phyloP scores from a whole-genome alignment of 2,888 invertebrate species.

The Laspeyria flexula region DNA sequence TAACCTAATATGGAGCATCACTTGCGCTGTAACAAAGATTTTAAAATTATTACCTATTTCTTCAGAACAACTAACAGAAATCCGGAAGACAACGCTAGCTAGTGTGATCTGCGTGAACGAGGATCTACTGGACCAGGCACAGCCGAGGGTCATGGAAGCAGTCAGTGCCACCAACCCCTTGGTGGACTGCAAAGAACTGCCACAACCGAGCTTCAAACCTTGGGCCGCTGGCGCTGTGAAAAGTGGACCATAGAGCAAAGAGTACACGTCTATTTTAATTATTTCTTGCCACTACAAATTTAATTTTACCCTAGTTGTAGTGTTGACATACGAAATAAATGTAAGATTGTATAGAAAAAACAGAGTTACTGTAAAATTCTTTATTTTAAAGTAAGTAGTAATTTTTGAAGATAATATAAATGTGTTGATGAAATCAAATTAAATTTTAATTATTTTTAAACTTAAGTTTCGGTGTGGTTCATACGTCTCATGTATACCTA shows the following conservation, averaged over 20 bases:
- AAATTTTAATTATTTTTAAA: neutral
- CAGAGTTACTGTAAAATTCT: neutral
- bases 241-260: too few relatives aligned
- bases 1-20: too few relatives aligned
- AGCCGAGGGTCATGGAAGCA: conserved; percentile 90
- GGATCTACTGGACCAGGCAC: conserved; percentile 87
- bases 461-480: neutral
- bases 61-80: conserved; percentile 91
- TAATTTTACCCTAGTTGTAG: too few relatives aligned
- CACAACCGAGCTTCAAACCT: conserved; percentile 81
- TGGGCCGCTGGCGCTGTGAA: too few relatives aligned
- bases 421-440: neutral
- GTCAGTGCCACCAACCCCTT: conserved; percentile 85
- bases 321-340: neutral
- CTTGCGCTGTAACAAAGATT: too few relatives aligned
- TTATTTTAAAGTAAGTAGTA: neutral
- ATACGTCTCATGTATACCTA: too few relatives aligned
- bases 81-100: conserved; percentile 91
- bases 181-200: conserved; percentile 88
- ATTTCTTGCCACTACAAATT: too few relatives aligned
- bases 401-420: neutral
- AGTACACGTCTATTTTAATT: too few relatives aligned
- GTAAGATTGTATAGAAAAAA: neutral
- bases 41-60: too few relatives aligned
- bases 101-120: conserved; percentile 92